phyloP scores from a whole-genome alignment of 2,113 vertebrate species.

The Bolborhynchus lineola region DNA sequence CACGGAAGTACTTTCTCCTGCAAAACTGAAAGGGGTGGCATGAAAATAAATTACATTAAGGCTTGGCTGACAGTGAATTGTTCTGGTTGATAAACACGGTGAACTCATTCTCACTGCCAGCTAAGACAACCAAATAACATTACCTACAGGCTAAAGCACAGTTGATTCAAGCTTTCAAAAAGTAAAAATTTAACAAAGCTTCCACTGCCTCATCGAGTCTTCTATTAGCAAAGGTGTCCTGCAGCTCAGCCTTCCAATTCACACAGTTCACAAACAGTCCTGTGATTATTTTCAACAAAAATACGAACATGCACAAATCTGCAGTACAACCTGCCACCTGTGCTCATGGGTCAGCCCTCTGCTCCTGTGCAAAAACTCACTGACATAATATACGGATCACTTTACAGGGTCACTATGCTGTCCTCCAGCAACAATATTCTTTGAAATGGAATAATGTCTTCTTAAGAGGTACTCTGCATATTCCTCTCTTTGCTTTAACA shows the following conservation, averaged over 20 bases:
- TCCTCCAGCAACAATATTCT: not conserved
- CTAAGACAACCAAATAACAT: not conserved
- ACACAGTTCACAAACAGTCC: not conserved
- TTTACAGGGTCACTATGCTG: not conserved
- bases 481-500: not conserved
- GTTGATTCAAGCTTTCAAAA: not conserved
- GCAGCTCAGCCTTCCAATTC: not conserved
- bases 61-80: not conserved
- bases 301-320: rapidly evolving
- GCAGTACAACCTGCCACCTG: not conserved
- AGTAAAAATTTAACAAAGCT: not conserved
- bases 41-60: not conserved
- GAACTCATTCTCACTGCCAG: not conserved
- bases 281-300: not conserved
- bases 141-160: not conserved
- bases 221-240: not conserved
- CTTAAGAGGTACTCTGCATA: not conserved
- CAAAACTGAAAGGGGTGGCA: not conserved
- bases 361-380: not conserved
- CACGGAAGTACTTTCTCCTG: not conserved
- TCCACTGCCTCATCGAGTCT: rapidly evolving
- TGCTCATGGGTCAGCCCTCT: not conserved
- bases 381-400: not conserved
- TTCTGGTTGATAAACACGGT: not conserved
- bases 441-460: not conserved